Percentiles rank a stretch among this genome's conserved stretches.
Conservation (phyloP, 2,113 vertebrate genomes). For the Oxyruncus cristatus region DNA sequence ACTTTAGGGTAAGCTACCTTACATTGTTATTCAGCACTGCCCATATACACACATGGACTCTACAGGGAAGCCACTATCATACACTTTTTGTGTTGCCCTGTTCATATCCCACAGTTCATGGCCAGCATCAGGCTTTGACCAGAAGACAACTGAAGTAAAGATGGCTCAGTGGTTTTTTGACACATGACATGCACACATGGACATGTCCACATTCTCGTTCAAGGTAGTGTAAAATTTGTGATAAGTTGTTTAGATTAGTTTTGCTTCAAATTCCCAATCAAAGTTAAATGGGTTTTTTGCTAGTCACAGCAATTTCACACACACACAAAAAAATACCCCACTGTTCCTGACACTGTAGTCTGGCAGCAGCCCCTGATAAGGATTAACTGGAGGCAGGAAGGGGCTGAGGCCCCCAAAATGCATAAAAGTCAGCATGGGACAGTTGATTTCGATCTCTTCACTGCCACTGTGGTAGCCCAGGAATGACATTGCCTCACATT, state of each 20-base stretch:
- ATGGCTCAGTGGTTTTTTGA: not conserved
- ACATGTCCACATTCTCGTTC: not conserved
- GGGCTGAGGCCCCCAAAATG: not conserved
- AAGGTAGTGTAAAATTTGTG: not conserved
- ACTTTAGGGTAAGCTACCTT: not conserved
- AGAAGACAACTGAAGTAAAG: not conserved
- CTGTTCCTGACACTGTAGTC: not conserved
- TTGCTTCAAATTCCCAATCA: not conserved
- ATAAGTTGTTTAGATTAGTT: not conserved
- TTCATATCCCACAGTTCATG: not conserved
- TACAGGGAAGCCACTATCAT: accelerated
- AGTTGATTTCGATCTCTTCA: not conserved
- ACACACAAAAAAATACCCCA: not conserved
- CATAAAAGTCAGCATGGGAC: not conserved
- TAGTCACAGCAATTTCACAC: not conserved
- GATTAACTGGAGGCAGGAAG: not conserved
- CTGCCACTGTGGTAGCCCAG: not conserved
- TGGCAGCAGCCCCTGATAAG: not conserved
- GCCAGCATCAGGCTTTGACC: not conserved
- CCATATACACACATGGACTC: not conserved
- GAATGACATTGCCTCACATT: accelerated
- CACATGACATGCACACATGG: not conserved
- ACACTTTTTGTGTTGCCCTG: not conserved
- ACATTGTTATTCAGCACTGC: not conserved
- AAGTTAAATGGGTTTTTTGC: not conserved